Evolutionary conservation across 2,888 invertebrate species (phyloP), one percentile per base, ranked within the genome.

Genomic region (Rosalia funebris): DNA sequence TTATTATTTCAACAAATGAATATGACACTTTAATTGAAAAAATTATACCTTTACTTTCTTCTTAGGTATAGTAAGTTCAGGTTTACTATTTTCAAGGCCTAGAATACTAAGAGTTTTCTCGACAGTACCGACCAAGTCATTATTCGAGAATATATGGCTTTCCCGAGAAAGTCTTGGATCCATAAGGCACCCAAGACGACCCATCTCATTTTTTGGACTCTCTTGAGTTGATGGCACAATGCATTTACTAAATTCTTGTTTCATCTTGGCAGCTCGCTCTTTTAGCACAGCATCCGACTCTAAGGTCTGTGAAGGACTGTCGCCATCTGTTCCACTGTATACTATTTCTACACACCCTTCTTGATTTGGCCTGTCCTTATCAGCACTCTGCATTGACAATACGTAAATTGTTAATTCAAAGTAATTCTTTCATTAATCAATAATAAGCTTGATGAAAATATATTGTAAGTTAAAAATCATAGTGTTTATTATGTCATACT

Each of bases 201-300:
- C 60, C 53, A 68, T 53, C 4, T 70, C 65, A 14, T 61, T 48
- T 48, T 64, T 32, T 37, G 55, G 50, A 45, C 48, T 44, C 7
- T 63, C 63, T 9, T 57, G 19, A 12, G 50, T 42, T 1, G 65
- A 55, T 16, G 57, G 57, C 58, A 63, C 55, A 12, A 68, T 32
- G 17, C 65, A 65, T 46, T 66, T 71, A 57, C 61, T 65, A 57
- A 82, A 83, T 65, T 84, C 83, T 41, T 83, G 79, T 53, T 81
- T 80, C 81, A 84, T 81, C 67, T 83, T 82, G 1, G 81, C 79
- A 2, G 82, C 82, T 1, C 83, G 75, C 59, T 83, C 81, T 47
- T 83, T 82, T 5, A 83, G 70, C 15, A 82, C 75, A 1, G 80
- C 78, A 50, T 83, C 84, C 0, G 82, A 80, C 66, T 83, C 83